Percentiles rank a stretch among this genome's conserved stretches.
Evolutionary conservation across 2,888 invertebrate genomes (phyloP).

Genomic region (Mactromeris polynyma): DNA sequence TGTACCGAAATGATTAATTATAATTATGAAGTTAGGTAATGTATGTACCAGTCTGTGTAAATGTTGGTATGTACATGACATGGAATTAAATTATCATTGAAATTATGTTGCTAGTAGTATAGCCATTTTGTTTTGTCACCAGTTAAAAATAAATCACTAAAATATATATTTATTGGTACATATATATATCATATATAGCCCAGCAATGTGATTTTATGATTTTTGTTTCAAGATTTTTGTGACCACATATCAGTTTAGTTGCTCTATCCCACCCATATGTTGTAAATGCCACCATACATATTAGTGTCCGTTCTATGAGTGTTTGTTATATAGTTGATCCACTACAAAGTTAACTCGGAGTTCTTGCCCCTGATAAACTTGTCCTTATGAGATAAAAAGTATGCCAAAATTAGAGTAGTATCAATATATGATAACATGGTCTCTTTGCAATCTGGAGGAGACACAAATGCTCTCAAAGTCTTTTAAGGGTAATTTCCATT

Average conservation of each 20-base stretch:
- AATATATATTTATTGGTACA: neutral
- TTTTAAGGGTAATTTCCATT: too few species aligned
- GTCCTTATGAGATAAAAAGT: too few species aligned
- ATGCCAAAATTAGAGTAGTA: too few species aligned
- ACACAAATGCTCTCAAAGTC: too few species aligned
- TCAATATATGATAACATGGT: too few species aligned
- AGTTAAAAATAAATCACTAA: neutral
- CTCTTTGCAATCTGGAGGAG: too few species aligned
- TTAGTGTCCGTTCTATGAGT: too few species aligned
- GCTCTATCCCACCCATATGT: neutral
- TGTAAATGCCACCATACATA: too few species aligned
- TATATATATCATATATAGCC: neutral
- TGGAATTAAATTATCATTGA: too few species aligned
- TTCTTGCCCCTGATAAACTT: neutral
- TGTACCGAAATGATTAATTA: neutral
- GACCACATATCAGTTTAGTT: neutral
- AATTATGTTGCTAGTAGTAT: neutral
- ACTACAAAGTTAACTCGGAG: neutral
- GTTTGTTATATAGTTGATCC: neutral
- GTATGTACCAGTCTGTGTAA: neutral
- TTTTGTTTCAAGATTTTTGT: neutral
- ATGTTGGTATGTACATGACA: neutral
- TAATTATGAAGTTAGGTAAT: too few species aligned
- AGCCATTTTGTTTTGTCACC: neutral
- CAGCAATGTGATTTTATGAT: neutral